phyloP scores from a whole-genome alignment of 2,888 invertebrate species.

The Mythimna lalbum region DNA sequence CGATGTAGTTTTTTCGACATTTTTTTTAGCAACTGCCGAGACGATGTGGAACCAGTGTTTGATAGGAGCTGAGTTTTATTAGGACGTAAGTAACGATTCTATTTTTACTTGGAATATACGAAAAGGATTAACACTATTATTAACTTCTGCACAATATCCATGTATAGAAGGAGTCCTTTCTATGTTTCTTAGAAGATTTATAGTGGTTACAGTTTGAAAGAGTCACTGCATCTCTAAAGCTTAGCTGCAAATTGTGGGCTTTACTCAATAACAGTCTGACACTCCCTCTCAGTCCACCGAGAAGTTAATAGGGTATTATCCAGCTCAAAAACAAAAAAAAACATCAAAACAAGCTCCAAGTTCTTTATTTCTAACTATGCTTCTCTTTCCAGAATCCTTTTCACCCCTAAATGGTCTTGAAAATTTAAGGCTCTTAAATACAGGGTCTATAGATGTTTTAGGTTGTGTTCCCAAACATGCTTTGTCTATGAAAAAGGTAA shows the following conservation, averaged over 20 bases:
- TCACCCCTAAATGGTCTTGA: slow-evolving; percentile 12
- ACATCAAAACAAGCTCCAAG: neutral
- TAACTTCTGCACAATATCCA: neutral
- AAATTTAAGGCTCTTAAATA: slow-evolving; percentile 30
- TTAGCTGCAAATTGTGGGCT: too few relatives aligned
- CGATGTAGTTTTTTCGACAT: slow-evolving; percentile 56
- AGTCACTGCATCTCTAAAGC: too few relatives aligned
- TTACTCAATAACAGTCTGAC: too few relatives aligned
- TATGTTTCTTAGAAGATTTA: neutral
- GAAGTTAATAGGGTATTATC: too few relatives aligned
- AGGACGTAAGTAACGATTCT: slow-evolving; percentile 9
- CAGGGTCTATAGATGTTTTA: slow-evolving; percentile 20
- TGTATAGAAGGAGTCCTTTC: neutral
- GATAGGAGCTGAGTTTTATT: slow-evolving; percentile 19
- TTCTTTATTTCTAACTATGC: neutral
- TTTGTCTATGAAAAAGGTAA: slow-evolving; percentile 49
- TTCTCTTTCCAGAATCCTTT: slow-evolving; percentile 3
- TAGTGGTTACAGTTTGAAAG: too few relatives aligned
- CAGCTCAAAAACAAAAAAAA: too few relatives aligned
- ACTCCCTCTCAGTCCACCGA: too few relatives aligned
- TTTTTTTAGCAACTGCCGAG: slow-evolving; percentile 63
- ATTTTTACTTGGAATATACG: slow-evolving; percentile 23
- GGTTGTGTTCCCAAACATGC: slow-evolving; percentile 31
- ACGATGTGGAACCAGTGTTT: slow-evolving; percentile 60
- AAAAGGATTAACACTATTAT: neutral